phyloP scores from a whole-genome alignment of 2,797 vertebrate genomes.

The Cephalopachus bancanus region DNA sequence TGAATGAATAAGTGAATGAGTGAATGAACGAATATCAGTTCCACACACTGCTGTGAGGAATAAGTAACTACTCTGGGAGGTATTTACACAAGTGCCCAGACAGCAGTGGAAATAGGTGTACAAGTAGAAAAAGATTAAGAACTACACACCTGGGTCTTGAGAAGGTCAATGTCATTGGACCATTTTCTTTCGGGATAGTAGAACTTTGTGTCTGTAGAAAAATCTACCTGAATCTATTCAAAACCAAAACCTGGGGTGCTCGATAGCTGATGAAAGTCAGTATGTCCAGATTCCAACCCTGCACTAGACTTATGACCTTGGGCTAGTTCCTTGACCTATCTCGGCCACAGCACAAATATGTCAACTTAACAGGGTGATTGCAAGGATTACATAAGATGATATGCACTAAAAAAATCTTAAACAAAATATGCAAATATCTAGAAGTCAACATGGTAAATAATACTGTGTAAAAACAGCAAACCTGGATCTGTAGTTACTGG shows the following conservation, averaged over 20 bases:
- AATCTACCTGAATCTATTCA: background rate
- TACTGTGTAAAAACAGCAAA: slow-evolving; percentile 54
- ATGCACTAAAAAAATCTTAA: slow-evolving; percentile 34
- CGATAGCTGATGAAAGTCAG: background rate
- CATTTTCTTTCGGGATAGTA: slow-evolving; percentile 31
- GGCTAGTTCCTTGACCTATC: slow-evolving; percentile 2
- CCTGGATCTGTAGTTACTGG: background rate
- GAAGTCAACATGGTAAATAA: slow-evolving; percentile 13
- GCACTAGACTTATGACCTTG: background rate
- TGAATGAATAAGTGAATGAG: background rate
- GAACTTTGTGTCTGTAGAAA: slow-evolving; percentile 2
- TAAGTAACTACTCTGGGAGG: background rate
- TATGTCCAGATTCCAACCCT: background rate
- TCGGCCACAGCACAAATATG: background rate
- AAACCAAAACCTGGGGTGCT: background rate
- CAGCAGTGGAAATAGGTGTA: background rate
- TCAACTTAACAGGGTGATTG: slow-evolving; percentile 31
- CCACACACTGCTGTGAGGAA: background rate
- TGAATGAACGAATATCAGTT: background rate
- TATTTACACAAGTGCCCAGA: background rate
- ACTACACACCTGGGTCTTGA: background rate
- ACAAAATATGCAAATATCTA: slow-evolving; percentile 12
- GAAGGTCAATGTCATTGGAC: background rate
- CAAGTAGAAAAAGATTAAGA: background rate
- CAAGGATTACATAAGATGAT: slow-evolving; percentile 34